Evolutionary conservation across 2,797 vertebrate genomes (phyloP), one percentile per base, ranked within the genome.

Genomic region (Otolemur crassicaudatus): DNA sequence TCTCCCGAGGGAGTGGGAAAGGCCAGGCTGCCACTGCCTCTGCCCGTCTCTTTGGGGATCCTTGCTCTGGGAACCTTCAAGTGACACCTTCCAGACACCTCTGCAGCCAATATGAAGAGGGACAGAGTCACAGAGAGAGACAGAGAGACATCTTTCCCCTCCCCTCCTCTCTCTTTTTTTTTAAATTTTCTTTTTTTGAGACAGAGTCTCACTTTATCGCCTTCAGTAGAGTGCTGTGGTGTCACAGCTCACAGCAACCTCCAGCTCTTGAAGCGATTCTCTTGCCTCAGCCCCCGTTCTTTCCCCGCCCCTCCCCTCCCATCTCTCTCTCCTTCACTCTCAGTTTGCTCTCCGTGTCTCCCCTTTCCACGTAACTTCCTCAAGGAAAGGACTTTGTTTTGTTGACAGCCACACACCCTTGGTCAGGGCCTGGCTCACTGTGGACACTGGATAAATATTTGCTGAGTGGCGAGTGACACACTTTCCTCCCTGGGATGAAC

Each of bases 61-160:
- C 25, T 23, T 1, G 0, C 58, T 70, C 53, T 0, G 6, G 0
- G 75, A 58, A 12, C 40, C 87, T 87, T 81, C 19, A 34, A 5
- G 0, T 34, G 7, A 0, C 85, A 37, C 2, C 7, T 25, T 46
- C 70, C 37, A 49, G 17, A 63, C 43, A 72, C 53, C 61, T 29
- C 40, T 53, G 13, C 0, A 2, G 6, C 61, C 60, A 46, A 49
- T 2, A 8, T 0, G 9, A 53, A 49, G 27, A 25, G 17, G 63
- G 43, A 34, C 43, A 6, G 40, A 34, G 14, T 61, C 1, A 34
- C 7, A 63, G 3, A 79, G 5, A 70, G 31, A 75, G 29, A 25
- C 31, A 31, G 27, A n/a, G 25, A 29, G 7, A 25, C 40, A 11
- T 40, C 8, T 29, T 81, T 17, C 34, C 2, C 11, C 37, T 6